Base-by-base conservation (phyloP, 2,113 vertebrate genomes). In the Anolis carolinensis region DNA sequence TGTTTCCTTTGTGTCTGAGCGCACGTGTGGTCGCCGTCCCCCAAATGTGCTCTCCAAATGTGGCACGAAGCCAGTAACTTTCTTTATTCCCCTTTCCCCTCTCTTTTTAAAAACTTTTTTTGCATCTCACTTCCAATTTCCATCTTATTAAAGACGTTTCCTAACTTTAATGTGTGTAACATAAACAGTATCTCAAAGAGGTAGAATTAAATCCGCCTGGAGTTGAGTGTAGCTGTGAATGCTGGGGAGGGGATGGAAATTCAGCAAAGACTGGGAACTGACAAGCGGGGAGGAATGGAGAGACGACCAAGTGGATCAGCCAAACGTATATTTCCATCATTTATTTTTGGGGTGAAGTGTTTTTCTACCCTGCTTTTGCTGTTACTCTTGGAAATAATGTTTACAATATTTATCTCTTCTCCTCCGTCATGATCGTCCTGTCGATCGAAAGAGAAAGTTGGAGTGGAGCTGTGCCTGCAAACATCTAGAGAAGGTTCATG, bases 401-500 rank as follows among this genome's bases (percentile, higher is more conserved):
- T 55, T 93, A 89, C 94, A 92, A 55, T 89, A 89, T 92, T 92
- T 83, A 88, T 95, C 95, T 67, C 5, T 67, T 68, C 27, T 5
- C 95, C 92, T 48, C 2, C 30, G 6, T 50, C 18, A 44, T 11
- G 39, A 71, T 30, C 65, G 34, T 30, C 48, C 96, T 95, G n/a
- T n/a, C n/a, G n/a, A n/a, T n/a, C n/a, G 39, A 91, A 79, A 96
- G 96, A 95, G 96, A 94, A 96, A 96, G 94, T 91, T 97, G 96
- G 95, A 96, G 94, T 94, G 91, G 94, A 95, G 94, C 92, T 91
- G 96, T 44, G 39, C 3, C 96, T 96, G 95, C 96, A 96, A 96
- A 97, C 97, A 98, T 98, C 98, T 98, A 97, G 97, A 97, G 96
- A 96, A 97, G 95, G 94, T 96, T 97, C 97, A 95, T 96, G 96